Base-by-base conservation (phyloP, 2,888 invertebrate species). In the Choristoneura rosaceana region DNA sequence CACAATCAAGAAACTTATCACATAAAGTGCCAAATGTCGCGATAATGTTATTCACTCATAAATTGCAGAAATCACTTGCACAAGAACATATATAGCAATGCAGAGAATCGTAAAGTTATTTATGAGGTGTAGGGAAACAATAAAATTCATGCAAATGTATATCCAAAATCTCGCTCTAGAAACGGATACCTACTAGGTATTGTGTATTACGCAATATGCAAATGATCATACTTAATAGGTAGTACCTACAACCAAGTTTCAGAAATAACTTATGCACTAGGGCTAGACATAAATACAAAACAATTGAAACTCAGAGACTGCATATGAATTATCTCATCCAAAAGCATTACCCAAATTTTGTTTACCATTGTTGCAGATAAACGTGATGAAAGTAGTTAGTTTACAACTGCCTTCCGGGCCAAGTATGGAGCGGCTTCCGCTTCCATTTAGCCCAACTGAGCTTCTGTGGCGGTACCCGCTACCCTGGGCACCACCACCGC, bases 401-500 rank as follows among this genome's bases (percentile, higher is more conserved):
- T 94, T 95, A 87, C 95, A 96, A 94, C 87, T 96, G 93, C 96
- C 96, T 85, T 95, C 96, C 80, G 96, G 96, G 93, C 95, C 96
- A 75, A 95, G 95, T 79, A 96, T 97, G 95, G 96, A 97, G 91
- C 96, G 97, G 83, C 93, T 97, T 80, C 97, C 97, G 88, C 94
- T 98, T 81, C 97, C 97, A 78, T 97, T 98, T 90, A 97, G 96
- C 94, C 96, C 97, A 38, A 95, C 96, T 81, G 98, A 98, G 87
- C 93, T 98, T 71, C 91, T 98, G 70, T 98, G 98, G 98, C 96
- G 98, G 85, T 98, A 98, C 88, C 97, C 97, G 65, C 94, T 96
- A 75, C 96, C 96, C 74, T 97, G 96, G 87, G 96, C 97, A 74
- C 95, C 95, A 62, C 95, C 95, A 74, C 95, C 94, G 25, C 95